Base-by-base conservation (phyloP, 2,888 invertebrate genomes). In the Augochlorella aurata region DNA sequence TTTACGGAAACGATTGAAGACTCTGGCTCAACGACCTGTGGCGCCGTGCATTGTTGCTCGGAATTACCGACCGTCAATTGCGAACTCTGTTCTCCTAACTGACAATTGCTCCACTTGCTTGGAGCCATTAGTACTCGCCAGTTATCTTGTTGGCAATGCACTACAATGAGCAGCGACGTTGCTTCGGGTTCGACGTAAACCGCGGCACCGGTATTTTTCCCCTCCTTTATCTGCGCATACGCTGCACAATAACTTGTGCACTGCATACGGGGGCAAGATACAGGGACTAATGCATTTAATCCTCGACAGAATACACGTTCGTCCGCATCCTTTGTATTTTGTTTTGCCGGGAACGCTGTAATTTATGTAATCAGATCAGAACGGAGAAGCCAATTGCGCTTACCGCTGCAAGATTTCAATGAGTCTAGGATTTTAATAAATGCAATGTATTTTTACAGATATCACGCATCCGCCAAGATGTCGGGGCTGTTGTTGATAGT, bases 81-180 rank as follows among this genome's bases (percentile, higher is more conserved):
- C 87, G 76, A 83, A 85, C 85, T 82, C 88, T 88, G 89, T 90
- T 90, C n/a, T n/a, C 87, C 89, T 89, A 89, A 88, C 89, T 87
- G 88, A 89, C 90, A 90, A 90, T 91, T 90, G 90, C 86, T 89
- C 88, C 89, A 90, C 89, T 91, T 90, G 85, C 84, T 86, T 85
- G 85, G 75, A 84, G 79, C 83, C 86, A 89, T 89, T 89, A 88
- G 88, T 87, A 78, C 83, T 77, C 86, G 85, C 45, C 86, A 83
- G 88, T 90, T 89, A 89, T 89, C 87, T 86, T 81, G 85, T 85
- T 85, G 88, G 86, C 84, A 89, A 89, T 86, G 82, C 77, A 83
- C 83, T 71, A 77, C 82, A 83, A 85, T 83, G 81, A 79, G 75
- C 75, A 45, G 50, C 81, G 71, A 52, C 63, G 83, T 58, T 24